Evolutionary conservation across 2,888 invertebrate genomes (phyloP).

Genomic region (Drosophila imparisetae): DNA sequence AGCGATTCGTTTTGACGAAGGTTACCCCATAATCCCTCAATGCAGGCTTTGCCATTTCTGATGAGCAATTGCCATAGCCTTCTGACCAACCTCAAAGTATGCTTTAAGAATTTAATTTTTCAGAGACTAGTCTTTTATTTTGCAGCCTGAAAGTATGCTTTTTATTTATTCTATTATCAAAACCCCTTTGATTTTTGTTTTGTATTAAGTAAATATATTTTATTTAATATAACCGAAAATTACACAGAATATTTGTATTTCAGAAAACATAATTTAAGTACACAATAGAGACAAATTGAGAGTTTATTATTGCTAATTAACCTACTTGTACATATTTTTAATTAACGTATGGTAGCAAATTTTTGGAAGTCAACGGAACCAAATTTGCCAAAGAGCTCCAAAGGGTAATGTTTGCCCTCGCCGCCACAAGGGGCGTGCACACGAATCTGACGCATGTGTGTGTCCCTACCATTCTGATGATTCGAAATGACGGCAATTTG

Average conservation of each 20-base stretch:
- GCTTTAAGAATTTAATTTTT: not conserved
- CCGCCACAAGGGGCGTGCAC: slow-evolving; percentile 92
- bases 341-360: slow-evolving; percentile 91
- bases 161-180: not conserved
- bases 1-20: not conserved
- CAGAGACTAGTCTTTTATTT: not conserved
- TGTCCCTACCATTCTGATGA: slow-evolving; percentile 99
- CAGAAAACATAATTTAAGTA: slow-evolving; percentile 19
- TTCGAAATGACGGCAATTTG: slow-evolving; percentile 98
- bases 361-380: slow-evolving; percentile 93
- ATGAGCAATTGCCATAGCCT: not conserved
- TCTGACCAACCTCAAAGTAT: not conserved
- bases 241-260: slow-evolving; percentile 10
- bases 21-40: not conserved
- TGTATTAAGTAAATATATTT: slow-evolving; percentile 1
- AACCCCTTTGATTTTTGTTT: not conserved
- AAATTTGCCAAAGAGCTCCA: slow-evolving; percentile 91
- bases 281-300: slow-evolving; percentile 8
- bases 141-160: not conserved
- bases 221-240: not conserved
- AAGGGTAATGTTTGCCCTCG: slow-evolving; percentile 86
- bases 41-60: too few relatives aligned
- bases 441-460: slow-evolving; percentile 98
- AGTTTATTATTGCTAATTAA: not conserved
- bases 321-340: slow-evolving; percentile 5